Base-by-base conservation (phyloP, 2,797 vertebrate species). In the Carapus acus region DNA sequence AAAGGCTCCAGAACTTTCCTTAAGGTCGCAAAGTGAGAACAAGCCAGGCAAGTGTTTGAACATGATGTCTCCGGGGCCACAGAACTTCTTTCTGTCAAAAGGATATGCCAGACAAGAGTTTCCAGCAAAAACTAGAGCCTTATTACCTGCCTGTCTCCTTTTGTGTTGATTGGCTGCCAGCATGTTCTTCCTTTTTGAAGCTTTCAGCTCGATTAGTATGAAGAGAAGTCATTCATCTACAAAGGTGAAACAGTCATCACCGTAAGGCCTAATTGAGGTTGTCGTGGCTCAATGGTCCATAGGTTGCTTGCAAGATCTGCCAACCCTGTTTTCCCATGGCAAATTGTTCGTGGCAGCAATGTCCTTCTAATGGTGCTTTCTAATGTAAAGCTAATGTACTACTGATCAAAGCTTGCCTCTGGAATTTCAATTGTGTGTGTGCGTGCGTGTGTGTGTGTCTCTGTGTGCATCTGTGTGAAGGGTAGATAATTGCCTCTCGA, bases 301-400 rank as follows among this genome's bases (percentile, higher is more conserved):
- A 87, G 78, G 73, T 60, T 76, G 62, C 74, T 74, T 59, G 63
- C 66, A 72, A 77, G n/a, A n/a, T n/a, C n/a, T n/a, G 72, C 84
- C 69, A 41, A 80, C 19, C 63, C 72, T 79, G 74, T 88, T 86
- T 85, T 85, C 85, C 27, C 9, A 77, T 77, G 81, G 83, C 79
- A 86, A 87, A 87, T 85, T 86, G 85, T 77, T 82, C 65, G 70
- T 48, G 64, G 76, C 74, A 77, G 82, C 81, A 85, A 89, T 86
- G 79, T 81, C 73, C 73, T 72, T 51, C 69, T 88, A 87, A 88
- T 86, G 86, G 83, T 74, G 57, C 70, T 79, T 77, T 80, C 76
- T 88, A 87, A 87, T 86, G 81, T 82, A 85, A 79, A 78, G 86
- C 80, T 88, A 86, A 88, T 88, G 86, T 82, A 76, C 56, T 82